Evolutionary conservation across 2,113 vertebrate species (phyloP).

Genomic region (Mobula birostris): DNA sequence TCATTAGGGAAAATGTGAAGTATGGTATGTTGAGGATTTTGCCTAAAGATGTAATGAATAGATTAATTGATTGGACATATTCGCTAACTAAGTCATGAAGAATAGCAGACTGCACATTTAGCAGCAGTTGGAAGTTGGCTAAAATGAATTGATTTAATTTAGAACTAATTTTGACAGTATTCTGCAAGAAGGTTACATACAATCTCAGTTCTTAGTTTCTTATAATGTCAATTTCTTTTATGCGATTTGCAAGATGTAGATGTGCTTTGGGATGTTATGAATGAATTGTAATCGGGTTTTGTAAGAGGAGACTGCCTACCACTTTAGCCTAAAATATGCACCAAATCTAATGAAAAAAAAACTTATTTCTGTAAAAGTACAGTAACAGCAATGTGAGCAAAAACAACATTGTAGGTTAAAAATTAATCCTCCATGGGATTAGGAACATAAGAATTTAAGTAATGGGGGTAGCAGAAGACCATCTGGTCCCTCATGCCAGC

Average conservation of each 20-base stretch:
- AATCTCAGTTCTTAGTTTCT: background rate
- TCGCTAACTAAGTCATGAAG: background rate
- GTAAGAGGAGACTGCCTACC: background rate
- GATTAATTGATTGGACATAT: constrained; percentile 9
- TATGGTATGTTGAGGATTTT: background rate
- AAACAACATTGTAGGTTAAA: too few relatives aligned
- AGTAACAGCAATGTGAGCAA: background rate
- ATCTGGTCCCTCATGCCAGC: too few relatives aligned
- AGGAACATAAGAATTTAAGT: too few relatives aligned
- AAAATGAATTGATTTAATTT: background rate
- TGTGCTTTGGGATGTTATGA: background rate
- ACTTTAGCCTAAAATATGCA: background rate
- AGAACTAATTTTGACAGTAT: background rate
- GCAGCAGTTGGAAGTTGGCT: background rate
- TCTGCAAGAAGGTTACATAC: background rate
- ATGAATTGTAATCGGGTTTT: background rate
- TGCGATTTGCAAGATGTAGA: background rate
- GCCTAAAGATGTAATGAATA: background rate
- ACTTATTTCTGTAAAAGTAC: background rate
- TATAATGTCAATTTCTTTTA: background rate
- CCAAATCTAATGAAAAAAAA: background rate
- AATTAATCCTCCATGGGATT: too few relatives aligned
- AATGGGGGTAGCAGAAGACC: background rate
- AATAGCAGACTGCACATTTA: background rate
- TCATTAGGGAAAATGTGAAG: background rate